These are phyloP conservation scores for Momotus momota DNA, from an alignment of 2,797 vertebrate genomes.

Conservation along the genomic window DNA sequence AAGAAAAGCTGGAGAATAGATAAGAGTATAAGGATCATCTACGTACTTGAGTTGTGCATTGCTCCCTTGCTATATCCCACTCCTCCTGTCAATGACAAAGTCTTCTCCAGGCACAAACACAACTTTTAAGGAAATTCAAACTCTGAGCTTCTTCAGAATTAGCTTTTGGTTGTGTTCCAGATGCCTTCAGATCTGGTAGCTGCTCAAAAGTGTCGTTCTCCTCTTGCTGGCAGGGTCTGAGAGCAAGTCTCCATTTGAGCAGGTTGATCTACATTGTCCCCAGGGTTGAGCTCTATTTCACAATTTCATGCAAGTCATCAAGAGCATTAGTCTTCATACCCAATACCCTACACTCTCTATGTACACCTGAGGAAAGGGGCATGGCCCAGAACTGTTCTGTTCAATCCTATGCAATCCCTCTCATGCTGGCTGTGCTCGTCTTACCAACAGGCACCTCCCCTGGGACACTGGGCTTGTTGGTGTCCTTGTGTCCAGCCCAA, in stretches of 20 bases:
- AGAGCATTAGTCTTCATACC: not conserved
- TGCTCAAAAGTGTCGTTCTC: not conserved
- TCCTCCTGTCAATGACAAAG: not conserved
- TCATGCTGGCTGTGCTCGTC: not conserved
- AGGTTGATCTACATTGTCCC: not conserved
- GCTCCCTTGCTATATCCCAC: not conserved
- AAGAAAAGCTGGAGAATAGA: not conserved
- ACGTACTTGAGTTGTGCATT: not conserved
- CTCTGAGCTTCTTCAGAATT: not conserved
- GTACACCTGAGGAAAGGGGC: not conserved
- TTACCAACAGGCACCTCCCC: not conserved
- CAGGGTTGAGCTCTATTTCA: not conserved
- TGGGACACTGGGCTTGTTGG: not conserved
- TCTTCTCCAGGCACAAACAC: not conserved
- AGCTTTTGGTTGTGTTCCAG: not conserved
- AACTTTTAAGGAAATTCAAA: not conserved
- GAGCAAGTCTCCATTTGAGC: not conserved
- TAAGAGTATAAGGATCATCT: not conserved
- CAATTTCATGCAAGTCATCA: not conserved
- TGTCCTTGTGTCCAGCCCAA: not conserved
- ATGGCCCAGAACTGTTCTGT: not conserved
- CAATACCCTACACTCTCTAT: fast-evolving
- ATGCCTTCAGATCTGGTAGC: not conserved
- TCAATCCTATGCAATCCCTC: fast-evolving
- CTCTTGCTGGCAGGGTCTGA: not conserved